These are phyloP conservation scores for Dicycla oo DNA, from an alignment of 2,888 invertebrate genomes.

Conservation along the genomic window DNA sequence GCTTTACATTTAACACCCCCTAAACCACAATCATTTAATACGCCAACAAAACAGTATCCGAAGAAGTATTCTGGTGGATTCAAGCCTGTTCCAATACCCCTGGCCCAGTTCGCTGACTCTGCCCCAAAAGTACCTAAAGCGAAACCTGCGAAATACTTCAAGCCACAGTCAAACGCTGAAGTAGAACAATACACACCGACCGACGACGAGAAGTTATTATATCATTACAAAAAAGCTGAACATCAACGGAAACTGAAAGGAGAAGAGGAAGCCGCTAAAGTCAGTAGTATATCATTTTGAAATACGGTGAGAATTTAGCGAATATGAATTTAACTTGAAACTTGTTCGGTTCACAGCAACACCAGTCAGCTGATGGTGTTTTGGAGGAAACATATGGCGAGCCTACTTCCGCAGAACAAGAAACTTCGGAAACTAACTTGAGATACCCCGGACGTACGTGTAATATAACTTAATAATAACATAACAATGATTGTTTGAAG, in stretches of 20 bases:
- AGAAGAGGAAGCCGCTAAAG: slow-evolving; percentile 73
- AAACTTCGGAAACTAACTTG: slow-evolving; percentile 82
- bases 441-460: slow-evolving; percentile 83
- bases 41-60: slow-evolving; percentile 90
- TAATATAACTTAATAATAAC: slow-evolving; percentile 65
- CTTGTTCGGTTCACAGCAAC: slow-evolving; percentile 67
- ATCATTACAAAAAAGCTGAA: slow-evolving; percentile 87
- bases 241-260: slow-evolving; percentile 86
- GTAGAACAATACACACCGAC: slow-evolving; percentile 72
- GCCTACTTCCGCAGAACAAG: slow-evolving; percentile 77
- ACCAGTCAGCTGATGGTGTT: slow-evolving; percentile 59
- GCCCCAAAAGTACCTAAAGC: slow-evolving; percentile 83
- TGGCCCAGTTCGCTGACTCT: slow-evolving; percentile 77
- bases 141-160: slow-evolving; percentile 82
- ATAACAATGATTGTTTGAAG: slow-evolving; percentile 62
- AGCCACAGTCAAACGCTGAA: slow-evolving; percentile 76
- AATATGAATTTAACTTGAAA: slow-evolving; percentile 56
- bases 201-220: slow-evolving; percentile 83
- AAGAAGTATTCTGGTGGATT: slow-evolving; percentile 90
- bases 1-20: slow-evolving; percentile 78
- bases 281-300: slow-evolving; percentile 57
- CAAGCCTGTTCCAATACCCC: slow-evolving; percentile 85
- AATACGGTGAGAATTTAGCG: slow-evolving; percentile 46
- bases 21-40: slow-evolving; percentile 76
- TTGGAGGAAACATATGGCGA: slow-evolving; percentile 69